Evolutionary conservation across 2,888 invertebrate genomes (phyloP), one percentile per base, ranked within the genome.

Genomic region (Drosophila leonis): DNA sequence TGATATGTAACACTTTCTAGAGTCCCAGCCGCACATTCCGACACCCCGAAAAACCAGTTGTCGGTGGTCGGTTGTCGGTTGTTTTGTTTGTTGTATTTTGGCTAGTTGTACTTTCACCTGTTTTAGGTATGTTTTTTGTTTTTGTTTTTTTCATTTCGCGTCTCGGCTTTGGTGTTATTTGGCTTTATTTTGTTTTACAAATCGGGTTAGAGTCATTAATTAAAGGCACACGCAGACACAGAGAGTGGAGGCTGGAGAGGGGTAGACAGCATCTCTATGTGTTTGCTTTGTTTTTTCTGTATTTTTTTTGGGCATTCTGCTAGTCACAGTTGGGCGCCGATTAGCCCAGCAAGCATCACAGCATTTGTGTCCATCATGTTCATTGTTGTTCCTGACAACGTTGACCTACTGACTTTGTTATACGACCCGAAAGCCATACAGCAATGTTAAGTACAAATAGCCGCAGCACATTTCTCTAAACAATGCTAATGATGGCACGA

Each of bases 171-270:
- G 54, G 67, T 71, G 52, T 65, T 73, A 49, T 79, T 80, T 66
- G 67, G 65, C 24, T 79, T 82, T 79, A 75, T 79, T 70, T 76
- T 82, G 73, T 68, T 82, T 82, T 73, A 80, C 83, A 80, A 82
- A 80, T 82, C 73, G 80, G 83, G 80, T 80, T 80, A 82, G 66
- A 76, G 76, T 82, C 80, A 81, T 81, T 81, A 80, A 81, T 82
- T 80, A 81, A 82, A 66, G 51, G 57, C 65, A 75, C 75, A 62
- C 46, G 61, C 10, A 49, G 62, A 74, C 71, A 60, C 39, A 55
- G 10, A 39, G 46, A 20, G 33, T n/a, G n/a, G n/a, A n/a, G n/a
- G n/a, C n/a, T n/a, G 27, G 24, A n/a, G 6, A 13, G 9, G 24
- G 33, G 27, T 13, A 20, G 37, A 18, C 57, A 69, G 61, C 75